Evolutionary conservation across 2,888 invertebrate genomes (phyloP).

Genomic region (Antheraea yamamai): DNA sequence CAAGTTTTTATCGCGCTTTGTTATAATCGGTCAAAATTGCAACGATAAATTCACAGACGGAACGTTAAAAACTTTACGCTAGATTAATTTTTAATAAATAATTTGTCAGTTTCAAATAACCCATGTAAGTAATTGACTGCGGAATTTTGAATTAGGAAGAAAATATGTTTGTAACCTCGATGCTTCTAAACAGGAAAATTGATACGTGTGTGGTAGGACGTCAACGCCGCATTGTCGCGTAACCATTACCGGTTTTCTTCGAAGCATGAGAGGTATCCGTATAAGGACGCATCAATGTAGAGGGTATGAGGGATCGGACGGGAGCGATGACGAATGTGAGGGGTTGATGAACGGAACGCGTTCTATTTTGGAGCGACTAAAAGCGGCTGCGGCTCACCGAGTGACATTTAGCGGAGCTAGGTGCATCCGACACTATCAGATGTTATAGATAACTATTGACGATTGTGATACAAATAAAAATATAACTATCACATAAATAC

Average conservation of each 20-base stretch:
- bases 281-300: constrained; percentile 59
- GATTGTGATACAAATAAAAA: constrained; percentile 11
- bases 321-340: constrained; percentile 71
- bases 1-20: constrained; percentile 71
- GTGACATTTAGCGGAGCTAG: constrained; percentile 78
- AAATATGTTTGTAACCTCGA: constrained; percentile 39
- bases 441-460: constrained; percentile 30
- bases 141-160: constrained; percentile 31
- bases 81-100: constrained; percentile 61
- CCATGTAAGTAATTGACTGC: constrained; percentile 27
- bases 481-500: background rate
- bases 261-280: constrained; percentile 34
- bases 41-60: constrained; percentile 58
- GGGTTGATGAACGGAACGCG: constrained; percentile 77
- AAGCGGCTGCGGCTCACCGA: constrained; percentile 74
- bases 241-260: constrained; percentile 31
- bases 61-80: constrained; percentile 54
- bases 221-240: background rate
- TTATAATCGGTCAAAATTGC: constrained; percentile 69
- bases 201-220: background rate
- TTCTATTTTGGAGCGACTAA: constrained; percentile 80
- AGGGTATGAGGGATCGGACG: constrained; percentile 43
- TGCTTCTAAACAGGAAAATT: constrained; percentile 22
- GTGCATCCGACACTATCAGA: constrained; percentile 65
- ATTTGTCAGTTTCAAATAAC: constrained; percentile 70